phyloP scores from a whole-genome alignment of 1,140 invertebrate species.

The Anagrus nilaparvatae region DNA sequence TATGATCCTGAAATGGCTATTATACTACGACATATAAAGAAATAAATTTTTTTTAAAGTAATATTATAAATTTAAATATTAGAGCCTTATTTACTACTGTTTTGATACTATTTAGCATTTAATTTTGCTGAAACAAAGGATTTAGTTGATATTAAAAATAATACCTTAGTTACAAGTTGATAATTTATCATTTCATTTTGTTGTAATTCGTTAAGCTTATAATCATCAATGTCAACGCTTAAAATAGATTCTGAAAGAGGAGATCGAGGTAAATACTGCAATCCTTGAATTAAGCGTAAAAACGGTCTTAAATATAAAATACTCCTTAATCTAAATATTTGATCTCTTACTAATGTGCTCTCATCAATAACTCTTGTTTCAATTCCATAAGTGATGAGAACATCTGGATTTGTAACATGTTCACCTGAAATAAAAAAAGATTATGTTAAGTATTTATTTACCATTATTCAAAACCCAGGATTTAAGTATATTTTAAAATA shows the following conservation, averaged over 20 bases:
- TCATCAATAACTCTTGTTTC: slow-evolving; percentile 20
- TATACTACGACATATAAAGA: no score
- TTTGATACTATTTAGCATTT: no score
- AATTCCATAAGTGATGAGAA: slow-evolving; percentile 23
- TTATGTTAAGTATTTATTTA: neutral
- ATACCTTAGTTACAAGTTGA: slow-evolving; percentile 17
- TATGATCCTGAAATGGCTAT: no score
- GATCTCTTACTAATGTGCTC: slow-evolving; percentile 16
- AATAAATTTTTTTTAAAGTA: no score
- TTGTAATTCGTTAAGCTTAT: slow-evolving; percentile 19
- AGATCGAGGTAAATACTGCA: slow-evolving; percentile 38
- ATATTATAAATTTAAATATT: no score
- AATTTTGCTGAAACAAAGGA: no score
- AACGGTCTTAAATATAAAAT: slow-evolving; percentile 24
- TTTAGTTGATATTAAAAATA: slow-evolving; percentile 7
- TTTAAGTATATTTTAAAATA: slow-evolving; percentile 12
- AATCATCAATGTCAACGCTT: slow-evolving; percentile 26
- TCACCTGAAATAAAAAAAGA: slow-evolving; percentile 11
- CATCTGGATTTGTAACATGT: slow-evolving; percentile 17
- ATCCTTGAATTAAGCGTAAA: slow-evolving; percentile 36
- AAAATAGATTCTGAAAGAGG: slow-evolving; percentile 30
- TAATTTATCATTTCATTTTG: slow-evolving; percentile 7
- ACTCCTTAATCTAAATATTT: slow-evolving; percentile 20
- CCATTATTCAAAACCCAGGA: neutral
- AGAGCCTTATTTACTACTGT: no score